These are phyloP conservation scores for Vireo griseus DNA, from an alignment of 2,797 vertebrate species.

Conservation along the genomic window DNA sequence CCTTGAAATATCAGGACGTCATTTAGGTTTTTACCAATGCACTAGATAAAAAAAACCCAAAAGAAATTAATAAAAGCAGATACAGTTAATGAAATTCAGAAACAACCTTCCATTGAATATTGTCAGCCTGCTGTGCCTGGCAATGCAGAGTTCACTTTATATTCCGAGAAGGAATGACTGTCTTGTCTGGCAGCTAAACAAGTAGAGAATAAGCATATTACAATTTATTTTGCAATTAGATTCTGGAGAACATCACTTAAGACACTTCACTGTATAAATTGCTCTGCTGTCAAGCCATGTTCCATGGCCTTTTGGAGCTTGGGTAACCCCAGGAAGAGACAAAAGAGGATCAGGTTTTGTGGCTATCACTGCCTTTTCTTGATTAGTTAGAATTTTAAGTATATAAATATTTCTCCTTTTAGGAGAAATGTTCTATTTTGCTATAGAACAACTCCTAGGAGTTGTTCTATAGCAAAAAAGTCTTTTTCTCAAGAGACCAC, in stretches of 20 bases:
- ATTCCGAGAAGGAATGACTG: neutral
- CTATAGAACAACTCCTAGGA: neutral
- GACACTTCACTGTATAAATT: neutral
- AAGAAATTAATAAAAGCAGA: neutral
- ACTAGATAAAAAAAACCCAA: neutral
- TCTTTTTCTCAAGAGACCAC: neutral
- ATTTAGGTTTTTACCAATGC: neutral
- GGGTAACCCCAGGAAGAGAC: neutral
- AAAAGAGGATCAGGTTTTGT: neutral
- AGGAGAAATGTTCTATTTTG: neutral
- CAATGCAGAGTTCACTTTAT: neutral
- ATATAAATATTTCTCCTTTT: neutral
- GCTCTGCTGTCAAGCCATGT: neutral
- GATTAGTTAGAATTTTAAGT: neutral
- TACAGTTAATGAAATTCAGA: constrained; percentile 46
- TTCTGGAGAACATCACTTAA: constrained; percentile 35
- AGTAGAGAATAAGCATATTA: neutral
- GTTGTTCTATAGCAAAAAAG: neutral
- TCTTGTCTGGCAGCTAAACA: constrained; percentile 18
- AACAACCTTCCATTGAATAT: neutral
- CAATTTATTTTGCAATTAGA: constrained; percentile 17
- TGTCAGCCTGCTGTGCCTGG: constrained; percentile 45
- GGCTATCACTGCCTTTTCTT: neutral
- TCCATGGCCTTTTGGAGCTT: neutral
- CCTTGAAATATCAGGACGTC: neutral